Percentiles rank a stretch among this genome's conserved stretches.
phyloP scores from a whole-genome alignment of 2,888 invertebrate species.

The Ennomos erosarius region DNA sequence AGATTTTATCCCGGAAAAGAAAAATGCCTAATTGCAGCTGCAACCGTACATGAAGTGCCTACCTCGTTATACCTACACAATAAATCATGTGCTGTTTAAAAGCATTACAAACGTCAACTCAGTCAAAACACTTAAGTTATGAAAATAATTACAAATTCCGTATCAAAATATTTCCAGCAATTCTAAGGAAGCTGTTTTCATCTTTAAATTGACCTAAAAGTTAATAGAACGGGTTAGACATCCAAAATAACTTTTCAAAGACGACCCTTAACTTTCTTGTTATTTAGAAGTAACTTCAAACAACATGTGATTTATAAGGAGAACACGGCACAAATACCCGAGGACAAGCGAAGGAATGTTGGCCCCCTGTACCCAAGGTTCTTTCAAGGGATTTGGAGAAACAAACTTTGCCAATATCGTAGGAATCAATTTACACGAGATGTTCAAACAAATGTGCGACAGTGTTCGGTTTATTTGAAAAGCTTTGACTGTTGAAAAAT shows the following conservation, averaged over 20 bases:
- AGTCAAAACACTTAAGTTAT: too few species aligned
- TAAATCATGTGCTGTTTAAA: too few species aligned
- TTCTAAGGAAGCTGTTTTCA: neutral
- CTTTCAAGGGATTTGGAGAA: slow-evolving; percentile 56
- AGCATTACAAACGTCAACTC: too few species aligned
- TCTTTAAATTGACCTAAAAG: slow-evolving; percentile 8
- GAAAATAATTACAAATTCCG: too few species aligned
- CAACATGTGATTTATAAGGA: slow-evolving; percentile 50
- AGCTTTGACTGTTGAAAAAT: slow-evolving; percentile 13
- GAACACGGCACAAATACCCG: slow-evolving; percentile 53
- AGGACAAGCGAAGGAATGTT: slow-evolving; percentile 49
- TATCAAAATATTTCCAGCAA: too few species aligned
- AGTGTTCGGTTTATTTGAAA: slow-evolving; percentile 38
- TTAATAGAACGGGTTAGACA: slow-evolving; percentile 9
- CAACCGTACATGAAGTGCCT: too few species aligned
- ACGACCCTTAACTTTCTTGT: slow-evolving; percentile 13
- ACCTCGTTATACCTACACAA: too few species aligned
- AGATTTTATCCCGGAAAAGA: too few species aligned
- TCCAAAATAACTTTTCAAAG: slow-evolving; percentile 29
- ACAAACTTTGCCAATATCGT: slow-evolving; percentile 73
- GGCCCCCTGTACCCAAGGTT: slow-evolving; percentile 53
- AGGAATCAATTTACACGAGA: slow-evolving; percentile 67
- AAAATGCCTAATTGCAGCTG: too few species aligned
- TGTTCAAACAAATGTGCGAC: slow-evolving; percentile 52
- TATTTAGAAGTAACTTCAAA: slow-evolving; percentile 36